These are phyloP conservation scores for Platyura marginata DNA, from an alignment of 1,140 invertebrate genomes.

Conservation along the genomic window DNA sequence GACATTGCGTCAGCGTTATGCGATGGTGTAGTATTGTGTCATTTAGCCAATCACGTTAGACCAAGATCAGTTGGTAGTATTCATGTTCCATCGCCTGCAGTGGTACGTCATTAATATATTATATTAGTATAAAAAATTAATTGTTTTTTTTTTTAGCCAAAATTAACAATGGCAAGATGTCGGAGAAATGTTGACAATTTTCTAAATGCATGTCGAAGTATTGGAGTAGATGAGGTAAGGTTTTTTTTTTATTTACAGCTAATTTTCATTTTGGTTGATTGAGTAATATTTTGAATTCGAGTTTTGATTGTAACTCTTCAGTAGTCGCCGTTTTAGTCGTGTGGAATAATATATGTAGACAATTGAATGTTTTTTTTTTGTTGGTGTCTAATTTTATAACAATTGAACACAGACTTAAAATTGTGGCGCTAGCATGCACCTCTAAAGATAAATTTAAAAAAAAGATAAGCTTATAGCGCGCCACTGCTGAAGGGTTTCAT, in stretches of 20 bases:
- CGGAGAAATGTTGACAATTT: slow-evolving; percentile 91
- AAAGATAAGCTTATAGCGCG: no score
- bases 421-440: no score
- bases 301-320: no score
- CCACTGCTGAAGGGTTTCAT: no score
- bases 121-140: no score
- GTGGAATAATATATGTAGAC: no score
- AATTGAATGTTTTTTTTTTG: no score
- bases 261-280: background rate
- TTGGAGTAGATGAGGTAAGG: slow-evolving; percentile 80
- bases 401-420: no score
- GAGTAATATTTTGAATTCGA: background rate
- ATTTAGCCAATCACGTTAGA: slow-evolving; percentile 79
- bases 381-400: no score
- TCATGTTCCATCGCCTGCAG: slow-evolving; percentile 83
- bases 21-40: slow-evolving; percentile 85
- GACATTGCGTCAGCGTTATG: slow-evolving; percentile 70
- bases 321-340: no score
- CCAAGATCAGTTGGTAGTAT: slow-evolving; percentile 81
- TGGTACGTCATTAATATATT: slow-evolving; percentile 60
- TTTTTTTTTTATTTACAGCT: background rate
- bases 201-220: slow-evolving; percentile 77
- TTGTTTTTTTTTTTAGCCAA: slow-evolving; percentile 45
- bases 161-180: slow-evolving; percentile 82
- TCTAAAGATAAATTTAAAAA: no score